Percentiles rank a stretch among this genome's conserved stretches.
Conservation (phyloP, 2,888 invertebrate genomes). For the Microplitis deprimator region DNA sequence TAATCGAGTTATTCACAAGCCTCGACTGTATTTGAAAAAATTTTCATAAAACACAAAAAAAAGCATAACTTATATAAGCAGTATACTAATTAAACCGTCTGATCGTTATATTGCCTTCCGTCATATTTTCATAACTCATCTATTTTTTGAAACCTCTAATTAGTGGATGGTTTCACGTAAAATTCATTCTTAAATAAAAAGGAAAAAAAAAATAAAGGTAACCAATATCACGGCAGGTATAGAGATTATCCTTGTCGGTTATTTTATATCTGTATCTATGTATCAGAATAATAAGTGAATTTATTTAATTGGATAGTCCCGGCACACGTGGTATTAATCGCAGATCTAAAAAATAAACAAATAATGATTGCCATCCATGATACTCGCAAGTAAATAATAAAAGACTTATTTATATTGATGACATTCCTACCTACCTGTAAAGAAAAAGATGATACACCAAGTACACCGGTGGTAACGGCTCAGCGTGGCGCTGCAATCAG, state of each 20-base stretch:
- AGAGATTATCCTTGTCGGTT: not conserved
- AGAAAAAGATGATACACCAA: conserved; percentile 31
- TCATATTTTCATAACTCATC: not conserved
- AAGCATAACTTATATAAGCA: not conserved
- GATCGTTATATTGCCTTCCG: not conserved
- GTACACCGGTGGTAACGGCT: conserved; percentile 46
- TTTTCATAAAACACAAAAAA: not conserved
- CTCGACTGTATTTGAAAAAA: not conserved
- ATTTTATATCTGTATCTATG: too few relatives aligned
- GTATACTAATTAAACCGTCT: not conserved
- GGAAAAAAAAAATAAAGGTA: not conserved
- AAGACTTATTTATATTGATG: not conserved
- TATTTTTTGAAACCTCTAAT: not conserved
- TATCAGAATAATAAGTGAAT: not conserved
- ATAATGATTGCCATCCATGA: not conserved
- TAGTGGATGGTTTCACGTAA: not conserved
- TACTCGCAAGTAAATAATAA: not conserved
- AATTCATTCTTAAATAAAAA: not conserved
- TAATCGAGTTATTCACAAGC: not conserved
- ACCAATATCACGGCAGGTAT: not conserved
- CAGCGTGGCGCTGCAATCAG: conserved; percentile 62
- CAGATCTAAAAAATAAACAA: not conserved
- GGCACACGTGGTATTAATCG: not conserved
- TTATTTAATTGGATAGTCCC: not conserved
- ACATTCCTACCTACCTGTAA: conserved; percentile 40